Evolutionary conservation across 2,113 vertebrate genomes (phyloP), one percentile per base, ranked within the genome.

Genomic region (Sisor rabdophorus): DNA sequence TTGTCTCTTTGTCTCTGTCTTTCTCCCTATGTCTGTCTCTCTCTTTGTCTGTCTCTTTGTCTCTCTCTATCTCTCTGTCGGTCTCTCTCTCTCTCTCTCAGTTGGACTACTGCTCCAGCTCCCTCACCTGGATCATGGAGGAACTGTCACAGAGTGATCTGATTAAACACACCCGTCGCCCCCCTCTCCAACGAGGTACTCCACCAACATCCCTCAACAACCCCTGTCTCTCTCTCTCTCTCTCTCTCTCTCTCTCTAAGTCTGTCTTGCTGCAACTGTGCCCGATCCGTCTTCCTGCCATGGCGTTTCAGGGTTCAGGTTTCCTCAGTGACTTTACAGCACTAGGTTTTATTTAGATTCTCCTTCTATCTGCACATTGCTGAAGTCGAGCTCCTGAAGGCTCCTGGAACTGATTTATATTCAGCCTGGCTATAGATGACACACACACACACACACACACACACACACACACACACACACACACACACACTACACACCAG

Each of bases 51-150:
- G n/a, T n/a, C n/a, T n/a, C n/a, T n/a, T n/a, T n/a, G n/a, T n/a
- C n/a, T n/a, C n/a, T n/a, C n/a, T n/a, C n/a, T n/a, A 36, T 36
- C 6, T 36, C 32, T 36, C 32, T 36, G n/a, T n/a, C n/a, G n/a
- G n/a, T n/a, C n/a, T 44, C 10, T 44, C 40, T 44, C 24, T 24
- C n/a, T 67, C 4, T 75, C 48, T 26, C 32, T 7, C 79, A 95
- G 94, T 59, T 95, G 85, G 92, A 93, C 64, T 91, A 92, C 65
- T 95, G 93, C 79, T 89, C 86, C 71, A 91, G 80, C 0, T 88
- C 93, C 78, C 89, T 95, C 82, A 84, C 80, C 71, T 94, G 94
- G 94, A 87, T 95, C 83, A 87, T 89, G 0, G 91, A 94, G 0
- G 87, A 90, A 59, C 83, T 95, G 75, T 86, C 87, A 69, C 84